Conservation (phyloP, 2,113 vertebrate species). For the Nannospalax galili region DNA sequence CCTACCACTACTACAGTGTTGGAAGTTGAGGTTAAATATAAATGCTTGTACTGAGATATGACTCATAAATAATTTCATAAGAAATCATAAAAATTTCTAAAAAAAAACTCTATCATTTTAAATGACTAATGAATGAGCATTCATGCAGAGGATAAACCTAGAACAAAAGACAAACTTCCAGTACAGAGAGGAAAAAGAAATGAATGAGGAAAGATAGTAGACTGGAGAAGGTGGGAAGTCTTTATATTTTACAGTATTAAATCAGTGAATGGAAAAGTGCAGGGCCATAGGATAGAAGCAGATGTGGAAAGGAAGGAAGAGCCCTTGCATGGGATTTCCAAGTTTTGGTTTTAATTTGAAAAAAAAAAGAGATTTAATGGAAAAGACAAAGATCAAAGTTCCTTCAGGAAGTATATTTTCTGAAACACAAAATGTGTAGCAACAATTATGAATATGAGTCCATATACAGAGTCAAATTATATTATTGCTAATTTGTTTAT, state of each 20-base stretch:
- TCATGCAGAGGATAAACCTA: background rate
- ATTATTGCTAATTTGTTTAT: background rate
- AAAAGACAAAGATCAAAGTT: background rate
- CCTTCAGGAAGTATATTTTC: background rate
- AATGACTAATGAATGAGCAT: background rate
- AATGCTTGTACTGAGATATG: background rate
- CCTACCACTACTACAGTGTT: fast-evolving
- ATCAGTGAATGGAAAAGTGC: background rate
- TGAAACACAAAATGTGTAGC: background rate
- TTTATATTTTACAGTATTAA: background rate
- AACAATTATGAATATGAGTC: background rate
- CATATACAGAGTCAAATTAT: background rate
- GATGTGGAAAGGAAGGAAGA: background rate
- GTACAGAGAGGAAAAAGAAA: background rate
- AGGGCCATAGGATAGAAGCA: background rate
- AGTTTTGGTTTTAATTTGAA: background rate
- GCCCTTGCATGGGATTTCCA: background rate
- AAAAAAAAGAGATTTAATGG: background rate
- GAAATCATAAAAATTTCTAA: background rate
- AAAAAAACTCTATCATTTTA: background rate
- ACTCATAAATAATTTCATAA: background rate
- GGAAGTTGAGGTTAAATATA: background rate
- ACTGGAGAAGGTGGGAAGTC: background rate
- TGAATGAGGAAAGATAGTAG: background rate
- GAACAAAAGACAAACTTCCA: background rate